phyloP scores from a whole-genome alignment of 2,797 vertebrate genomes.

The Bradypus variegatus region DNA sequence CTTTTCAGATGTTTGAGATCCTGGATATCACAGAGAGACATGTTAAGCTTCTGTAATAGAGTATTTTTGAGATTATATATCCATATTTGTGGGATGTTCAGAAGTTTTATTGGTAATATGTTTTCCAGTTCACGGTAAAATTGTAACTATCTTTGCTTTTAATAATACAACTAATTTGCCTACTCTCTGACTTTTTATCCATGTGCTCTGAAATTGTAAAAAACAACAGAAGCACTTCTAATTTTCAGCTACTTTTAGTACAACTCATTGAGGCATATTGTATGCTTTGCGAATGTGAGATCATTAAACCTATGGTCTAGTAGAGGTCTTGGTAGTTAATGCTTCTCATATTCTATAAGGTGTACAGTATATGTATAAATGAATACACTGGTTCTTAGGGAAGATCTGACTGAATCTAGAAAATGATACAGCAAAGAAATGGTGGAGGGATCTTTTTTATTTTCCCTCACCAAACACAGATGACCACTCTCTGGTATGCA shows the following conservation, averaged over 20 bases:
- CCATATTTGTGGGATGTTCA: neutral
- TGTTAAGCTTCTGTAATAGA: neutral
- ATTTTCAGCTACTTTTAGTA: neutral
- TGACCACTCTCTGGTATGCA: neutral
- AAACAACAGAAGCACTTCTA: neutral
- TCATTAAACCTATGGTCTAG: neutral
- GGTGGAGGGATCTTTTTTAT: neutral
- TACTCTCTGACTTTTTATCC: neutral
- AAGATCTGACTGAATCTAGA: neutral
- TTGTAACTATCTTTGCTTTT: neutral
- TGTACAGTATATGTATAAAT: neutral
- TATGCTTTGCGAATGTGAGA: neutral
- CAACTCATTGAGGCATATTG: neutral
- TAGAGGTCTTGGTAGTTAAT: neutral
- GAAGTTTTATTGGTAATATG: neutral
- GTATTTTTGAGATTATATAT: neutral
- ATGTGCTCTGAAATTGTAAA: neutral
- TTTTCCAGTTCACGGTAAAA: neutral
- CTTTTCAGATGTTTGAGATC: neutral
- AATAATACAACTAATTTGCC: neutral
- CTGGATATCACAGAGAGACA: neutral
- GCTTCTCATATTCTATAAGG: neutral
- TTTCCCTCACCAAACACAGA: neutral
- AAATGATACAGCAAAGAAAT: neutral
- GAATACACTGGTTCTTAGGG: neutral